phyloP scores from a whole-genome alignment of 2,888 invertebrate species.

The Chironomus tentans region DNA sequence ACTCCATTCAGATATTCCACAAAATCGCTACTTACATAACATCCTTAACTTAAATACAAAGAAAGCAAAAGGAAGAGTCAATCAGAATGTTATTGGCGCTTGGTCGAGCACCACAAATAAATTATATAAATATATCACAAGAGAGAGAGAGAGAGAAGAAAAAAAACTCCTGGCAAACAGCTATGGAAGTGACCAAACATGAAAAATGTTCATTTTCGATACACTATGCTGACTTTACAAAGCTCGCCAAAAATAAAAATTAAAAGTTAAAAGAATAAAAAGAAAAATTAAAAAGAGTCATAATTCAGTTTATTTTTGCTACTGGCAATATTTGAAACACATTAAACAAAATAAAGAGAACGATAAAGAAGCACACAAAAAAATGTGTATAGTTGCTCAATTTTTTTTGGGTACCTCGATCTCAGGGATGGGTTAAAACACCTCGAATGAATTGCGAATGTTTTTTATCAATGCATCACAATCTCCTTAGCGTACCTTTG shows the following conservation, averaged over 20 bases:
- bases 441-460: not conserved
- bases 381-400: not conserved
- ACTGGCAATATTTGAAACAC: slow-evolving; percentile 25
- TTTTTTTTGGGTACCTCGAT: not conserved
- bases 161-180: not conserved
- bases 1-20: too few relatives aligned
- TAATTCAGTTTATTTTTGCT: slow-evolving; percentile 16
- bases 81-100: not conserved
- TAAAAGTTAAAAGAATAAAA: not conserved
- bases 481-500: not conserved
- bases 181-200: too few relatives aligned
- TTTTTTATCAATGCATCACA: not conserved
- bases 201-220: not conserved
- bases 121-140: not conserved
- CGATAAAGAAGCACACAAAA: not conserved
- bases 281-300: not conserved
- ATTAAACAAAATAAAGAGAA: slow-evolving; percentile 20
- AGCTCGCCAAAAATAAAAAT: not conserved
- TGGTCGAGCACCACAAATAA: not conserved
- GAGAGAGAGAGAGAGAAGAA: not conserved
- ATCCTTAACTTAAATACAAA: not conserved
- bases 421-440: slow-evolving; percentile 7
- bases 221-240: not conserved
- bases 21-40: too few relatives aligned
- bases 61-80: not conserved